Conservation (phyloP, 2,888 invertebrate species). For the Heliconius ethilla region DNA sequence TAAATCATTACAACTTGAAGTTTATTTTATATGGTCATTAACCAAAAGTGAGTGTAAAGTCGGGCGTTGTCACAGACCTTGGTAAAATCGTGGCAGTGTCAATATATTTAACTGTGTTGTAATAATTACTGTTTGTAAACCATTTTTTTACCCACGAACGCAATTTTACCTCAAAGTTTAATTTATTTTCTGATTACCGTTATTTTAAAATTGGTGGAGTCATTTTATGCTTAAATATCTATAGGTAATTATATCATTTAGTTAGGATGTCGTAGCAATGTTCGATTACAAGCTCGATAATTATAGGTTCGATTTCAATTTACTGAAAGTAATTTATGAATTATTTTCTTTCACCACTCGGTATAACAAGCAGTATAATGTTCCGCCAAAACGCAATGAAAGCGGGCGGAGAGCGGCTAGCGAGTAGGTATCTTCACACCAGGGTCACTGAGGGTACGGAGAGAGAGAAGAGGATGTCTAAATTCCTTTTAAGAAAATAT, state of each 20-base stretch:
- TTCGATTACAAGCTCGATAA: too few species aligned
- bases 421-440: too few species aligned
- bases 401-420: too few species aligned
- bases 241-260: too few species aligned
- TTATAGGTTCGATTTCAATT: background rate
- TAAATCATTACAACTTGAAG: slow-evolving; percentile 12
- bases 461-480: too few species aligned
- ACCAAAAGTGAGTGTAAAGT: slow-evolving; percentile 57
- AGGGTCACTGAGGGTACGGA: too few species aligned
- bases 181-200: slow-evolving; percentile 14
- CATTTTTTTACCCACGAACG: slow-evolving; percentile 22
- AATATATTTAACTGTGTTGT: slow-evolving; percentile 54
- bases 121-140: slow-evolving; percentile 37
- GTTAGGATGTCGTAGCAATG: too few species aligned
- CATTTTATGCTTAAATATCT: background rate
- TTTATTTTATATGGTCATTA: slow-evolving; percentile 48
- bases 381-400: too few species aligned
- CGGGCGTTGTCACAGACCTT: slow-evolving; percentile 62
- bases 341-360: too few species aligned
- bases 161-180: slow-evolving; percentile 26
- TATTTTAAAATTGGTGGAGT: slow-evolving; percentile 3
- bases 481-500: too few species aligned
- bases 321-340: background rate
- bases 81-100: slow-evolving; percentile 56
- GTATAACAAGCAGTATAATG: too few species aligned